phyloP scores from a whole-genome alignment of 2,888 invertebrate genomes.

The Clistopyga incitator region DNA sequence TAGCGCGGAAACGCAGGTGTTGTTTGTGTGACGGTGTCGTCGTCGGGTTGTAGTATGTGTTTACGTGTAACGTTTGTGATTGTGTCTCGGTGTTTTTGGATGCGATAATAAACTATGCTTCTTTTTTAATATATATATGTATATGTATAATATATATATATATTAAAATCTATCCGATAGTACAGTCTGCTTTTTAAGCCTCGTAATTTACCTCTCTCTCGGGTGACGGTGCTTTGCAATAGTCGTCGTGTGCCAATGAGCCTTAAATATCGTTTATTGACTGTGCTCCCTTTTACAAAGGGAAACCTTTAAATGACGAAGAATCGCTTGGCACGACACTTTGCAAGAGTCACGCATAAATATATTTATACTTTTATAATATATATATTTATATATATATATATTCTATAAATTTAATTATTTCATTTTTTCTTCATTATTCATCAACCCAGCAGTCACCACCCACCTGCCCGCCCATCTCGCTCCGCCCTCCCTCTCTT shows the following conservation, averaged over 20 bases:
- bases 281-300: conserved; percentile 70
- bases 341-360: conserved; percentile 79
- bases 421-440: conserved; percentile 70
- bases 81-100: conserved; percentile 68
- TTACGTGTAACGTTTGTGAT: conserved; percentile 50
- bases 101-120: conserved; percentile 80
- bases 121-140: conserved; percentile 75
- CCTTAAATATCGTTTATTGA: conserved; percentile 71
- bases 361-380: conserved; percentile 73
- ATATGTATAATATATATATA: conserved; percentile 76
- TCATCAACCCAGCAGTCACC: conserved; percentile 60
- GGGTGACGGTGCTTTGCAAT: conserved; percentile 71
- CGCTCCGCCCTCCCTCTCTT: conserved; percentile 12
- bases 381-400: conserved; percentile 70
- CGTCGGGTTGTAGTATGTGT: conserved; percentile 33
- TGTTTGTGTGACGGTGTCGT: conserved; percentile 55
- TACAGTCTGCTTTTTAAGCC: conserved; percentile 84
- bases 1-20: conserved; percentile 66
- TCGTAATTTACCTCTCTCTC: conserved; percentile 79
- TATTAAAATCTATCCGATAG: conserved; percentile 83
- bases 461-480: conserved; percentile 22
- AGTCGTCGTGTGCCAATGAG: conserved; percentile 70
- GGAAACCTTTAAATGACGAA: conserved; percentile 68
- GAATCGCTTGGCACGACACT: conserved; percentile 73
- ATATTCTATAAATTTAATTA: conserved; percentile 66